These are phyloP conservation scores for Noctua janthina DNA, from an alignment of 2,888 invertebrate species.

Conservation along the genomic window DNA sequence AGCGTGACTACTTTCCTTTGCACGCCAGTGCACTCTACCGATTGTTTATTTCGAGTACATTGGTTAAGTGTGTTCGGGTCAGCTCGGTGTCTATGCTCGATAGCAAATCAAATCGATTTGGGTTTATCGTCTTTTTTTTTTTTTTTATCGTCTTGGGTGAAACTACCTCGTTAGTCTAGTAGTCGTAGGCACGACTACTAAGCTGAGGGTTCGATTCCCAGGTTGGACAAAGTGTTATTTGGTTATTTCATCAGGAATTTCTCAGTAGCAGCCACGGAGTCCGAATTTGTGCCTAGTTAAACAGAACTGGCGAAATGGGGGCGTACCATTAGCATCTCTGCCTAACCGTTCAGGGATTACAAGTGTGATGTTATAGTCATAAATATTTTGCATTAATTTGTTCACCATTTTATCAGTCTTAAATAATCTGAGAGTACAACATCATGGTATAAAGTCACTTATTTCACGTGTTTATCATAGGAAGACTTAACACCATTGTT, in stretches of 20 bases:
- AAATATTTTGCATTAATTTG: background rate
- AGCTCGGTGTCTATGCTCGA: background rate
- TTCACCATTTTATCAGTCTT: background rate
- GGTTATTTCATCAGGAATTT: background rate
- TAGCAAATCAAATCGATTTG: background rate
- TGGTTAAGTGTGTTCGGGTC: background rate
- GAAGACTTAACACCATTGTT: background rate
- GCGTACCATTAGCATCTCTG: background rate
- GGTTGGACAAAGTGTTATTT: background rate
- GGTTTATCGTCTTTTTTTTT: background rate
- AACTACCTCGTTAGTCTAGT: background rate
- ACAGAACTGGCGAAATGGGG: background rate
- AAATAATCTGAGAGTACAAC: background rate
- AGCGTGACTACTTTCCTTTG: slow-evolving; percentile 56
- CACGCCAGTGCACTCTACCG: slow-evolving; percentile 38
- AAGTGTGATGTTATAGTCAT: background rate
- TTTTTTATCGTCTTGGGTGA: background rate
- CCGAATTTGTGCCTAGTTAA: background rate
- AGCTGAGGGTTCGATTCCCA: background rate
- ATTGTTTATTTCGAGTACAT: slow-evolving; percentile 22
- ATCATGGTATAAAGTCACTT: background rate
- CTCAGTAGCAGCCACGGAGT: background rate
- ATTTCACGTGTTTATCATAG: background rate
- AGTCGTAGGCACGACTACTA: background rate
- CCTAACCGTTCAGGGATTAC: background rate